A percentile compares a stretch with the other conserved stretches of the same genome.
phyloP scores from a whole-genome alignment of 2,113 vertebrate species.

The Lontra canadensis region DNA sequence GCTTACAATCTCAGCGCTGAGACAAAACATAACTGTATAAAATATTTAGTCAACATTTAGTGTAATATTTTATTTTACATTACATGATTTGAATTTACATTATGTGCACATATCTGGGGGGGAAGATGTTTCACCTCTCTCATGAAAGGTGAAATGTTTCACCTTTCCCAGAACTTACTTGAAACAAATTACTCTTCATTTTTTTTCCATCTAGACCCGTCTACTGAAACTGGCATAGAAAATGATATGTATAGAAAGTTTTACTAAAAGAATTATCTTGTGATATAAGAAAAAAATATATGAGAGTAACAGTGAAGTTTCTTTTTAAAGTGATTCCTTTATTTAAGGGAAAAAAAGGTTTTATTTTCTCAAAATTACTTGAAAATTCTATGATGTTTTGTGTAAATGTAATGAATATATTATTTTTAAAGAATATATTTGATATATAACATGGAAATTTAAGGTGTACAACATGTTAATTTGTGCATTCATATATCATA shows the following conservation, averaged over 20 bases:
- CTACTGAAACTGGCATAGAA: background rate
- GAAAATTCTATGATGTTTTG: background rate
- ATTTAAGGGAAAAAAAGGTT: background rate
- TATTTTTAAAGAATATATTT: background rate
- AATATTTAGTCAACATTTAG: background rate
- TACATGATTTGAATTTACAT: background rate
- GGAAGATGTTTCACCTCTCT: background rate
- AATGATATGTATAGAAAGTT: background rate
- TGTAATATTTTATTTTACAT: background rate
- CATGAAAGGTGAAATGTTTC: no score
- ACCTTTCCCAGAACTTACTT: background rate
- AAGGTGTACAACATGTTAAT: background rate
- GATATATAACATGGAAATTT: background rate
- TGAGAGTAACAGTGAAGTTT: slow-evolving; percentile 1
- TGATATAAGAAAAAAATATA: background rate
- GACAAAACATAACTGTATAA: background rate
- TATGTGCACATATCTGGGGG: background rate
- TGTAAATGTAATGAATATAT: background rate
- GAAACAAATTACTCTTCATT: background rate
- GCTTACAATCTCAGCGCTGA: background rate
- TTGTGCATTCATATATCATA: background rate
- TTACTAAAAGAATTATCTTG: background rate
- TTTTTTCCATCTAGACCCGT: background rate
- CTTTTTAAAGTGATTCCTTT: background rate
- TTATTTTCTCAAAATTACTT: slow-evolving; percentile 7